Base-by-base conservation (phyloP, 1,140 invertebrate species). In the Drosophila subpulchrella region DNA sequence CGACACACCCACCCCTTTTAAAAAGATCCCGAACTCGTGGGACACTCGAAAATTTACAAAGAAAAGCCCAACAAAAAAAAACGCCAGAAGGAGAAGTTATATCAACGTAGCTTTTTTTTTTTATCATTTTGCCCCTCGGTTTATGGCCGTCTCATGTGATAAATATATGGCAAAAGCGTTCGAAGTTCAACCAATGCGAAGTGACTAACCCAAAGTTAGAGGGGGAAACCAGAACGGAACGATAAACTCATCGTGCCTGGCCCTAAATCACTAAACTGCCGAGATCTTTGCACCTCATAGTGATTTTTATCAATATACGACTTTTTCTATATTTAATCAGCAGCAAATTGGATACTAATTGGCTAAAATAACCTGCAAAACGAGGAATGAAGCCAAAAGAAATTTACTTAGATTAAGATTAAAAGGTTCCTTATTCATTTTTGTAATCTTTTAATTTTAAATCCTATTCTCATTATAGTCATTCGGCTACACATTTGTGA, bases 121-220 rank as follows among this genome's bases (percentile, higher is more conserved):
- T 72, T 72, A 72, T 72, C 68, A 58, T 57, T 71, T 70, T 15
- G 65, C 65, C 65, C 66, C 67, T 58, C 27, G 53, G 42, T 72
- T 72, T 72, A 72, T 71, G 68, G 53, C 68, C 67, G 53, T 58
- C 68, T 72, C 68, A 72, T 72, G 68, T 72, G 68, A 71, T 71
- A 72, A 72, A 72, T 72, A 72, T 58, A 72, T 72, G 65, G 66
- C 68, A 72, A 71, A 72, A 39, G 65, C 36, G 68, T 48, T 72
- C 68, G 68, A 72, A 72, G 68, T 72, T 72, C 68, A 71, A 5
- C 44, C 48, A 58, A 71, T 72, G 30, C 30, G 36, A 10, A 58
- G 38, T 72, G 65, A 72, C 65, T 72, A 71, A 72, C 51, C 66
- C 51, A 32, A 27, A 13, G 51, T 48, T 57, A 56, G 50, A 39